These are phyloP conservation scores for Odontomyia ornata DNA, from an alignment of 2,888 invertebrate species.

Conservation along the genomic window DNA sequence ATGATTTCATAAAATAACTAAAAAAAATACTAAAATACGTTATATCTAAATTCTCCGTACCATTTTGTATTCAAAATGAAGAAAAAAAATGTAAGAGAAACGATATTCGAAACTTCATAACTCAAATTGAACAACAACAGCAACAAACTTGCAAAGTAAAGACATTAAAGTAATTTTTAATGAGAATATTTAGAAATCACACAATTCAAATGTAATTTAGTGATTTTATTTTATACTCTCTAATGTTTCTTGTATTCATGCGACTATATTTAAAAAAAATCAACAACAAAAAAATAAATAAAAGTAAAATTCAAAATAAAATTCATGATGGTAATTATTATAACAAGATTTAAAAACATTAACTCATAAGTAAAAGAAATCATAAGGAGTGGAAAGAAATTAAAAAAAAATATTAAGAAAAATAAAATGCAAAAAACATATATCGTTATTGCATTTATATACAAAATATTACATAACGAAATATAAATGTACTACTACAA, in stretches of 20 bases:
- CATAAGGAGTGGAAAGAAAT: constrained; percentile 4
- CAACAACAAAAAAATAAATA: constrained; percentile 8
- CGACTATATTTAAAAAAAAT: constrained; percentile 22
- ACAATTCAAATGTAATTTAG: constrained; percentile 41
- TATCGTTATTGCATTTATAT: constrained; percentile 46
- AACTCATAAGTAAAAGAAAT: neutral
- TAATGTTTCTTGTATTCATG: constrained; percentile 37
- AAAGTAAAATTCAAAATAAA: constrained; percentile 17
- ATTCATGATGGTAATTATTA: constrained; percentile 31
- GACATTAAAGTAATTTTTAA: constrained; percentile 27
- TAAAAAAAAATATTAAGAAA: constrained; percentile 6
- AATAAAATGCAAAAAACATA: constrained; percentile 23
- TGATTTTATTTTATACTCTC: constrained; percentile 36
- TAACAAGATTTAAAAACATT: constrained; percentile 17
- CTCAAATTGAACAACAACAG: constrained; percentile 2
- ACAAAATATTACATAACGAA: constrained; percentile 39
- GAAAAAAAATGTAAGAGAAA: constrained; percentile 10
- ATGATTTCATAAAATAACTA: neutral
- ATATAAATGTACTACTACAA: constrained; percentile 38
- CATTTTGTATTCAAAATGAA: constrained; percentile 21
- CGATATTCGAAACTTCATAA: constrained; percentile 29
- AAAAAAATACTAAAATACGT: constrained; percentile 3
- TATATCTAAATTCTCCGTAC: constrained; percentile 1
- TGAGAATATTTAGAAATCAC: constrained; percentile 11
- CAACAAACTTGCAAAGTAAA: constrained; percentile 1